A percentile compares a stretch with the other conserved stretches of the same genome.
phyloP scores from a whole-genome alignment of 2,888 invertebrate species.

The Temnothorax unifasciatus region DNA sequence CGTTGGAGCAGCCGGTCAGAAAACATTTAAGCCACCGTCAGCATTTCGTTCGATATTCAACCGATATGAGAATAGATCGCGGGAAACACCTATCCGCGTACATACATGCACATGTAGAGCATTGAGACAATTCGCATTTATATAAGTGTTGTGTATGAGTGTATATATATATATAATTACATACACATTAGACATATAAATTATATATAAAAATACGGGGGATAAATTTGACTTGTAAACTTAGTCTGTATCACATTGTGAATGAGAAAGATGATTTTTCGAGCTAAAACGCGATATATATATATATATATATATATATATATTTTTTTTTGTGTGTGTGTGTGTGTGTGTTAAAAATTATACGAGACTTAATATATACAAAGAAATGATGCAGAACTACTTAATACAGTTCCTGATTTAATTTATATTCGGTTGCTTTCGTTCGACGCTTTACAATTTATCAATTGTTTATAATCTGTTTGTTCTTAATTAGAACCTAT shows the following conservation, averaged over 20 bases:
- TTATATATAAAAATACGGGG: conserved; percentile 45
- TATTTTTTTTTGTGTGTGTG: too few species aligned
- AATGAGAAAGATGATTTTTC: conserved; percentile 1
- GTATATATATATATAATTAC: neutral
- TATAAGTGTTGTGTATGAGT: neutral
- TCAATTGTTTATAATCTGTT: neutral
- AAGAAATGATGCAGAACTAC: neutral
- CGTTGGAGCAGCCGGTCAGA: neutral
- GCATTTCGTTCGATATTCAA: conserved; percentile 12
- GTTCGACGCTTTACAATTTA: neutral
- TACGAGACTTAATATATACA: neutral
- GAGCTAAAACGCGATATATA: conserved; percentile 2
- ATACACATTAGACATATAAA: conserved; percentile 21
- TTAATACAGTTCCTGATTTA: neutral
- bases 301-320: neutral
- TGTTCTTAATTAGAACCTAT: conserved; percentile 4
- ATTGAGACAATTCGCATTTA: neutral
- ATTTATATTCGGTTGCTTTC: neutral
- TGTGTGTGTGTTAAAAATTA: neutral
- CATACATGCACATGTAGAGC: neutral
- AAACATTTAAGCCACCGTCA: neutral
- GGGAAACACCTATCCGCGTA: conserved; percentile 6
- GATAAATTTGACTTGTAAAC: neutral
- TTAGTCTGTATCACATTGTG: conserved; percentile 29
- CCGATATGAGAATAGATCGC: conserved; percentile 17